Evolutionary conservation across 1,140 invertebrate species (phyloP).

Genomic region (Hypothenemus hampei): DNA sequence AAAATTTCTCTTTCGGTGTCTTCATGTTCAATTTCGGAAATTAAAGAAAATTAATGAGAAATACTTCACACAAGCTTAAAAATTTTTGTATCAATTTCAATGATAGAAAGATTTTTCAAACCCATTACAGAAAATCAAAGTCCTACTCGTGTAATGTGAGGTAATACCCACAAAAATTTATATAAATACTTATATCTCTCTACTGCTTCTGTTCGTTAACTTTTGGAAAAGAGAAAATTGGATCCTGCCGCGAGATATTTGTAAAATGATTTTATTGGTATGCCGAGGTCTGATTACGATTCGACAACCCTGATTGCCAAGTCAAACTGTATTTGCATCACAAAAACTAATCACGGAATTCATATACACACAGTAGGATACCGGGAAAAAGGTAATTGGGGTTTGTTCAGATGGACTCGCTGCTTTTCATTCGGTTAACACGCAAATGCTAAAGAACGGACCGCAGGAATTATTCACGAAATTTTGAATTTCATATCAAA

Average conservation of each 20-base stretch:
- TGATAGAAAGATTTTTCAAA: no score
- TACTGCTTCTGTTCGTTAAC: not conserved
- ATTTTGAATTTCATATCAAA: no score
- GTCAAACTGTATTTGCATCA: conserved; percentile 13
- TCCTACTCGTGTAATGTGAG: not conserved
- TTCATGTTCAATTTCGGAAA: no score
- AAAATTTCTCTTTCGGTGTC: conserved; percentile 3
- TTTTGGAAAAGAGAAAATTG: not conserved
- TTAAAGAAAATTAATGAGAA: no score
- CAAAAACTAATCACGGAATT: conserved; percentile 9
- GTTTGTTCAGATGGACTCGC: not conserved
- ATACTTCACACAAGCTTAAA: no score
- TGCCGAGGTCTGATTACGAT: conserved; percentile 5
- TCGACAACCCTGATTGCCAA: conserved; percentile 4
- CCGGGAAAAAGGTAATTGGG: not conserved
- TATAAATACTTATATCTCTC: not conserved
- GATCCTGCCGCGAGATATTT: not conserved
- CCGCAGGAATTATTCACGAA: no score
- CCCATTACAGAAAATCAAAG: no score
- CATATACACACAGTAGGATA: not conserved
- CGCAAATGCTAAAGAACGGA: no score
- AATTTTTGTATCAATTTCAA: no score
- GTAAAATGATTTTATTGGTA: not conserved
- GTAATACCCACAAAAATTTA: not conserved
- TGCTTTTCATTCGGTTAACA: not conserved